Base-by-base conservation (phyloP, 2,888 invertebrate species). In the Parnassius smintheus region DNA sequence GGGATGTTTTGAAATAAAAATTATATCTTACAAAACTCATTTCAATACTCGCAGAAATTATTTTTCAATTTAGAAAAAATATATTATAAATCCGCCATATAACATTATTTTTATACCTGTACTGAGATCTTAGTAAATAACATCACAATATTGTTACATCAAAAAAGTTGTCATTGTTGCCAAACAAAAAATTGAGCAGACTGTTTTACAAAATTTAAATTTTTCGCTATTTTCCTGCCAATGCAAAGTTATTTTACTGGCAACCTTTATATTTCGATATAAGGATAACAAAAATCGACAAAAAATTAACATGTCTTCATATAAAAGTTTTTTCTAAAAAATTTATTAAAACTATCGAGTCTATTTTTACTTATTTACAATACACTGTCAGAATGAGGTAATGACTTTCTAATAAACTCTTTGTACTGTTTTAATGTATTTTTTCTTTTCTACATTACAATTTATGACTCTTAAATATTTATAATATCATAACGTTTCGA, bases 311-410 rank as follows among this genome's bases (percentile, higher is more conserved):
- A 63, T 68, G 80, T 82, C 81, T 83, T 83, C 82, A 84, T 80
- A 83, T 75, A 83, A 81, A 87, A 86, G 71, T 70, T 70, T 70
- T 49, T 55, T 76, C 75, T 77, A 79, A 79, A 76, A 73, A 66
- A 79, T 78, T 69, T 71, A 73, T 76, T 75, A 77, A 75, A 75
- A 74, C 80, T 83, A 79, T 66, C 68, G 53, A 59, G 9, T 53
- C 59, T 64, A 64, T 35, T 56, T 74, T 75, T 76, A 74, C 76
- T 72, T 88, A 87, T 87, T 79, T 87, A 90, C 85, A 89, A 83
- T 89, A 89, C 88, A 82, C 86, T 88, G 89, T 87, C 75, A 72
- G 69, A 73, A 75, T 91, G 91, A 91, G 90, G 91, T 90, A 91
- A 81, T 79, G 75, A 75, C 78, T 74, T 76, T 67, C 70, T 72